A percentile compares a stretch with the other conserved stretches of the same genome.
phyloP scores from a whole-genome alignment of 2,113 vertebrate species.

The Cryptotis parvus region DNA sequence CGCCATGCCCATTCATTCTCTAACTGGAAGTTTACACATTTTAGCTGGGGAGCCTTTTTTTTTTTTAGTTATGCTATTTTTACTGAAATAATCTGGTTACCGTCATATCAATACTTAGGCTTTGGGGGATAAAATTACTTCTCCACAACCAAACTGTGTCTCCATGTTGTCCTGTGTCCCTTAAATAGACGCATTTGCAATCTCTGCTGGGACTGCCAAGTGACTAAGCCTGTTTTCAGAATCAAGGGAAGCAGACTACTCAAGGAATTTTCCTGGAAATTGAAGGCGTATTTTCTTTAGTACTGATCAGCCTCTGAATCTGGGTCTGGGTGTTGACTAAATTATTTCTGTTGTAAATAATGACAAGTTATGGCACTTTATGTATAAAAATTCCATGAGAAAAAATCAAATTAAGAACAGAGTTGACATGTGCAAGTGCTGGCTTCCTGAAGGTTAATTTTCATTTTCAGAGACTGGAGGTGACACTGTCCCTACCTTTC shows the following conservation, averaged over 20 bases:
- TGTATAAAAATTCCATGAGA: neutral
- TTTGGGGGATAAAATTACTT: too few relatives aligned
- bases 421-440: neutral
- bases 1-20: neutral
- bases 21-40: neutral
- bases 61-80: neutral
- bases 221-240: neutral
- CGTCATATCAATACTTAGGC: too few relatives aligned
- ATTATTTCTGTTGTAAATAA: conserved; percentile 12
- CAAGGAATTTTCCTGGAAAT: conserved; percentile 14
- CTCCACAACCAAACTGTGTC: too few relatives aligned
- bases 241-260: neutral
- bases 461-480: neutral
- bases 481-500: neutral
- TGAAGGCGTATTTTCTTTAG: neutral
- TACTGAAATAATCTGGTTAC: too few relatives aligned
- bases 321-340: neutral
- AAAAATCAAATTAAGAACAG: neutral
- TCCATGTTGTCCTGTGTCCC: too few relatives aligned
- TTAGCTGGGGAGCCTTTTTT: neutral
- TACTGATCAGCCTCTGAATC: neutral
- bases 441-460: conserved; percentile 27
- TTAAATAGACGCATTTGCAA: neutral
- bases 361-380: neutral
- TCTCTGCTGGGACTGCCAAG: neutral